Base-by-base conservation (phyloP, 2,113 vertebrate genomes). In the Aspiorhynchus laticeps region DNA sequence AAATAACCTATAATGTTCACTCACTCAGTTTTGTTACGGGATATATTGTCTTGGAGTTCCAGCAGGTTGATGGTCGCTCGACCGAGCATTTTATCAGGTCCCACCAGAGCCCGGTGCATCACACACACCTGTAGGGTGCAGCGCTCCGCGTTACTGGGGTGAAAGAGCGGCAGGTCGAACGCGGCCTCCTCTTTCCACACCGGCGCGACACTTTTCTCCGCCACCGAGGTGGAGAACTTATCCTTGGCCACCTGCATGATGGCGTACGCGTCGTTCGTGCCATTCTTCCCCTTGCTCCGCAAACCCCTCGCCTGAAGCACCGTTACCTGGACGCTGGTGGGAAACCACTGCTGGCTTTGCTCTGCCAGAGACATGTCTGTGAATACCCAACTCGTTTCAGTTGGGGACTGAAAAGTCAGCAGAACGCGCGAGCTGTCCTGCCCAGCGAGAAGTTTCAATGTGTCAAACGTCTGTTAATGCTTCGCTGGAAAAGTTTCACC, bases 241-340 rank as follows among this genome's bases (percentile, higher is more conserved):
- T 97, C 97, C 85, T 97, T 97, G 89, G 95, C 97, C 94, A 98
- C 93, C 90, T 97, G 97, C 94, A 99, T 97, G 91, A 97, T 90
- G 56, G 97, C 94, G 92, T 97, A 98, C 5, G 97, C 96, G 77
- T 98, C 98, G 92, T 97, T 98, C n/a, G 97, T 96, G 90, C 97
- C 97, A 83, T 94, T 92, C 10, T 96, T 97, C 2, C 96, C 96
- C 88, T 98, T 97, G 33, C 92, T 92, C 89, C 96, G 90, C 82
- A 99, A 94, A 10, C 95, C 95, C 77, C 95, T 93, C 17, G 98
- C 97, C 90, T 96, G 96, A 7, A 97, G 93, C 43, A 96, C 97
- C 87, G 97, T 97, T 91, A 99, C 98, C 94, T 97, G 96, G n/a
- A 95, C 97, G 89, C 96, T 97, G 0, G 97, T 96, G 71, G 97